phyloP scores from a whole-genome alignment of 2,888 invertebrate genomes.

The Hedya salicella region DNA sequence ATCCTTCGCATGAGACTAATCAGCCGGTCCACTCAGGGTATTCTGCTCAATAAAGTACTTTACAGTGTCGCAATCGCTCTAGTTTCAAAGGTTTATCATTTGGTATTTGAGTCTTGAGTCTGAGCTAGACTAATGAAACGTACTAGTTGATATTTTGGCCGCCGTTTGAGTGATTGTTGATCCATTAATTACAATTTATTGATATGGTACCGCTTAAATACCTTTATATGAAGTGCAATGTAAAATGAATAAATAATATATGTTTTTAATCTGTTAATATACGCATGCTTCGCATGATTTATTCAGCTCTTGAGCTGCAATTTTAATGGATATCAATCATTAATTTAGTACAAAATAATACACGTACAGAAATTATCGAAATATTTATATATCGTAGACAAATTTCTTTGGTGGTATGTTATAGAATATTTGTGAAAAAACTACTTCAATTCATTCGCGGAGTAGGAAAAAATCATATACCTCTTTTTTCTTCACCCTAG shows the following conservation, averaged over 20 bases:
- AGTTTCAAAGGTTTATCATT: slow-evolving; percentile 32
- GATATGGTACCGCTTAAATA: slow-evolving; percentile 4
- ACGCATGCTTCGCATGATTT: not conserved
- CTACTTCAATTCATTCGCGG: no score
- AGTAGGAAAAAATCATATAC: no score
- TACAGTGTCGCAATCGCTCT: slow-evolving; percentile 34
- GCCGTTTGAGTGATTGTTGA: slow-evolving; percentile 26
- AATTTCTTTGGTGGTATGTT: no score
- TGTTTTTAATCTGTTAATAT: not conserved
- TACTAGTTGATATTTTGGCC: slow-evolving; percentile 37
- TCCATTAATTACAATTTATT: slow-evolving; percentile 20
- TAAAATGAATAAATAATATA: not conserved
- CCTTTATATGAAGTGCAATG: not conserved
- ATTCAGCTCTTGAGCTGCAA: not conserved
- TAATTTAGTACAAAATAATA: no score
- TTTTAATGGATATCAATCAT: no score
- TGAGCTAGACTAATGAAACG: slow-evolving; percentile 17
- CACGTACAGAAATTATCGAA: no score
- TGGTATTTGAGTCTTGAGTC: slow-evolving; percentile 35
- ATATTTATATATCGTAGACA: no score
- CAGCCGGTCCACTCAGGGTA: slow-evolving; percentile 22
- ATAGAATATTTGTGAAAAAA: no score
- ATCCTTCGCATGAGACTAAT: slow-evolving; percentile 13
- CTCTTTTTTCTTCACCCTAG: no score
- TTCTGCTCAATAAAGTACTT: slow-evolving; percentile 32